Base-by-base conservation (phyloP, 2,797 vertebrate genomes). In the Crossoptilon crossoptilon region DNA sequence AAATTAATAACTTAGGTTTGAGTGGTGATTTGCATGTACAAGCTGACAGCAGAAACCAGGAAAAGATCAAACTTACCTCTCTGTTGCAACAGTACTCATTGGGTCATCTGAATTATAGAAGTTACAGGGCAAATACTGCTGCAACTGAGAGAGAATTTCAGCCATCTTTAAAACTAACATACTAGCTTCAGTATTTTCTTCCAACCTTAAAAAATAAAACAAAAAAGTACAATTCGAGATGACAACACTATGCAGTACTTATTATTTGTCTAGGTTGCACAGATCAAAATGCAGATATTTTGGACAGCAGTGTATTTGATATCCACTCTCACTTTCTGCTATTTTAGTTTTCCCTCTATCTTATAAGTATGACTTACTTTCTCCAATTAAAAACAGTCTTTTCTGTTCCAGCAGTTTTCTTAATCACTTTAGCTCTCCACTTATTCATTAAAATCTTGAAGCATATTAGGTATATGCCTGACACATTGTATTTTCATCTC, bases 61-160 rank as follows among this genome's bases (percentile, higher is more conserved):
- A 87, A 16, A 37, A 29, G 11, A 41, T 46, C 10, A 70, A 77
- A 95, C 97, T 95, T 84, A 98, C 98, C 53, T 92, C 72, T 96
- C 97, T 10, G 90, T 67, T 29, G 95, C 80, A 53, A 93, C 41
- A 17, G 23, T 49, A 7, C 33, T 69, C 5, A 83, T 7, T 41
- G 31, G 22, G 64, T 79, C 79, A 11, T 26, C n/a, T 14, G 62
- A 35, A 27, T 21, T 19, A 37, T 14, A 59, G 31, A 13, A 82
- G 3, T n/a, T 44, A 37, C 33, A 75, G 4, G 97, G 96, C 8
- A 94, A 3, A 31, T 88, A 93, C 23, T 10, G 39, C 37, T 81
- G 88, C 33, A 98, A 75, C 11, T 93, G 92, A 59, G 70, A 69
- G 11, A 94, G 0, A 58, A 97, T 90, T 62, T 96, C 91, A 33